Conservation (phyloP, 2,888 invertebrate species). For the Agrochola lychnidis region DNA sequence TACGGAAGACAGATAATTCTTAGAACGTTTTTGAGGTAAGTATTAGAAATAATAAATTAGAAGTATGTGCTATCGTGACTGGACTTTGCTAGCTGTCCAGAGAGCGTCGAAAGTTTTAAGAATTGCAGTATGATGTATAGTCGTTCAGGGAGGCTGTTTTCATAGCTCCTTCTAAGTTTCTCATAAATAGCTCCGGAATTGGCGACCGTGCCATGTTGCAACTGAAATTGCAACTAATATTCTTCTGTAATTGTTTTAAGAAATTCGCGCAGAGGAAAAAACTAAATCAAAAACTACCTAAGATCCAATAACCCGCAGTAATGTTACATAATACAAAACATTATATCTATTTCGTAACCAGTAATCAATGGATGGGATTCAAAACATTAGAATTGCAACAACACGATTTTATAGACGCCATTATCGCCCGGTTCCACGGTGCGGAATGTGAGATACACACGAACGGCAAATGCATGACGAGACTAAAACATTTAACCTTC, state of each 20-base stretch:
- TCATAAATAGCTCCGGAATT: slow-evolving; percentile 13
- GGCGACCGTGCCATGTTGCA: background rate
- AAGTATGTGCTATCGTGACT: background rate
- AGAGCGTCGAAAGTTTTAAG: no score
- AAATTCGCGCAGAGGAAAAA: background rate
- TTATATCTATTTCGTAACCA: slow-evolving; percentile 49
- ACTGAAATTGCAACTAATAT: background rate
- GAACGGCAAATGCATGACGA: slow-evolving; percentile 52
- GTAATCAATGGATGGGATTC: slow-evolving; percentile 52
- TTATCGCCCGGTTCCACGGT: slow-evolving; percentile 42
- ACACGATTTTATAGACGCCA: slow-evolving; percentile 45
- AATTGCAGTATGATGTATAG: no score
- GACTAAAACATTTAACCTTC: slow-evolving; percentile 51
- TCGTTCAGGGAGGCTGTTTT: background rate
- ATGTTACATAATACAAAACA: slow-evolving; percentile 34
- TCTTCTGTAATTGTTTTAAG: background rate
- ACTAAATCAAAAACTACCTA: background rate
- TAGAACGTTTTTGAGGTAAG: background rate
- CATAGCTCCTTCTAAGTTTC: slow-evolving; percentile 23
- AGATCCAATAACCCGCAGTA: slow-evolving; percentile 1
- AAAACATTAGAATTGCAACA: slow-evolving; percentile 48
- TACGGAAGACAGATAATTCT: background rate
- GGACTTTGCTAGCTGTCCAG: background rate
- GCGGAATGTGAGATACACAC: slow-evolving; percentile 54
- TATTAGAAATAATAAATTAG: background rate